Conservation (phyloP, 2,113 vertebrate species). For the Oryzias javanicus region DNA sequence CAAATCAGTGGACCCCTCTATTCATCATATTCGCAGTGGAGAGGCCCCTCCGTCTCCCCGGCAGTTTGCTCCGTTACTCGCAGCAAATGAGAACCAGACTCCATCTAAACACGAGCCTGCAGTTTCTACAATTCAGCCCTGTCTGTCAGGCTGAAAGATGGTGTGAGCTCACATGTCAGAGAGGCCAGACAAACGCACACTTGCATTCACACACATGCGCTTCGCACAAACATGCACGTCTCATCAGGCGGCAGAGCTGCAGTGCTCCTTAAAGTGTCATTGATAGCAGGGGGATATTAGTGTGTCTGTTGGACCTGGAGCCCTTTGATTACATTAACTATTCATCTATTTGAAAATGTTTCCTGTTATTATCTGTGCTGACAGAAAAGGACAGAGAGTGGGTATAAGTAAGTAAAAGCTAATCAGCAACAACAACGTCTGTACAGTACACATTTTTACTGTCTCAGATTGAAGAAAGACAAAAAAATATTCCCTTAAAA, state of each 20-base stretch:
- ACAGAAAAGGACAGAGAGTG: background rate
- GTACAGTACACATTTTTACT: background rate
- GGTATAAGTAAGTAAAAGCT: background rate
- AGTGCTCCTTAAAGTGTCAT: conserved; percentile 29
- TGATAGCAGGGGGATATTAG: conserved; percentile 46
- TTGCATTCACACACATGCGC: background rate
- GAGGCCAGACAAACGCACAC: conserved; percentile 31
- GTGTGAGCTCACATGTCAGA: conserved; percentile 58
- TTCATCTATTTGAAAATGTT: conserved; percentile 45
- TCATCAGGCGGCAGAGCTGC: conserved; percentile 12
- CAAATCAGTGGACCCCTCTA: background rate
- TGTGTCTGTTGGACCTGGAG: conserved; percentile 27
- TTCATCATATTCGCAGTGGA: conserved; percentile 33
- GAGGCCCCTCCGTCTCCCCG: conserved; percentile 55
- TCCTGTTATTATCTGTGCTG: background rate
- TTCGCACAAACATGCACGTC: conserved; percentile 14
- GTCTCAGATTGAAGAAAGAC: background rate
- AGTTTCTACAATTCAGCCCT: conserved; percentile 53
- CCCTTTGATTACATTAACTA: conserved; percentile 63
- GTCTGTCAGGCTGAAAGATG: conserved; percentile 51
- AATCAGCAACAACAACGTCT: conserved; percentile 3
- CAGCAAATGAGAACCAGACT: conserved; percentile 71
- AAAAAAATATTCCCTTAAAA: background rate
- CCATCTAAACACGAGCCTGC: conserved; percentile 57
- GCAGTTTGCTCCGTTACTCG: conserved; percentile 56